These are phyloP conservation scores for Diachrysia chrysitis DNA, from an alignment of 2,888 invertebrate species.

Conservation along the genomic window DNA sequence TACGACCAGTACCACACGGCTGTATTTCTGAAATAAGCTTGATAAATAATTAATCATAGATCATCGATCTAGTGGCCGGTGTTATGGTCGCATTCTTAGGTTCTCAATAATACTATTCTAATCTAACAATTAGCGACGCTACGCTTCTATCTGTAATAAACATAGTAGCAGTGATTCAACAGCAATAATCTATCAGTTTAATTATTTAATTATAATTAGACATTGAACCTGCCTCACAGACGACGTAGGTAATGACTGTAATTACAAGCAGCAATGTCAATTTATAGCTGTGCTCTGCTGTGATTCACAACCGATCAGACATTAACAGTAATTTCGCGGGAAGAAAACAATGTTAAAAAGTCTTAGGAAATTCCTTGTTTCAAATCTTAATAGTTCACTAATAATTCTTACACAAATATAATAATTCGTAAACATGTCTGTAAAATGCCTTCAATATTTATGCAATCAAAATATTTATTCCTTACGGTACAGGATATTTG, in stretches of 20 bases:
- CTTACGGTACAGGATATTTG: background rate
- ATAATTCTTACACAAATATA: no score
- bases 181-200: constrained; percentile 16
- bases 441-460: background rate
- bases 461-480: background rate
- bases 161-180: constrained; percentile 15
- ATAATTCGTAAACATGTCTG: no score
- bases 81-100: no score
- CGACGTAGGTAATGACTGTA: constrained; percentile 40
- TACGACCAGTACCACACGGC: no score
- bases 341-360: constrained; percentile 5
- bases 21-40: no score
- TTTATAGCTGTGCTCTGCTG: constrained; percentile 31
- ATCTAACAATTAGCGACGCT: constrained; percentile 17
- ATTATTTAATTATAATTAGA: constrained; percentile 32
- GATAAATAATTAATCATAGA: no score
- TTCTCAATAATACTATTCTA: no score
- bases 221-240: constrained; percentile 35
- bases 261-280: constrained; percentile 37
- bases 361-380: background rate
- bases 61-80: no score
- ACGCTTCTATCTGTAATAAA: constrained; percentile 9
- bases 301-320: constrained; percentile 22
- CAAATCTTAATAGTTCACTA: background rate
- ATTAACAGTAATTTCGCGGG: constrained; percentile 20